phyloP scores from a whole-genome alignment of 2,113 vertebrate genomes.

The Elachura formosa region DNA sequence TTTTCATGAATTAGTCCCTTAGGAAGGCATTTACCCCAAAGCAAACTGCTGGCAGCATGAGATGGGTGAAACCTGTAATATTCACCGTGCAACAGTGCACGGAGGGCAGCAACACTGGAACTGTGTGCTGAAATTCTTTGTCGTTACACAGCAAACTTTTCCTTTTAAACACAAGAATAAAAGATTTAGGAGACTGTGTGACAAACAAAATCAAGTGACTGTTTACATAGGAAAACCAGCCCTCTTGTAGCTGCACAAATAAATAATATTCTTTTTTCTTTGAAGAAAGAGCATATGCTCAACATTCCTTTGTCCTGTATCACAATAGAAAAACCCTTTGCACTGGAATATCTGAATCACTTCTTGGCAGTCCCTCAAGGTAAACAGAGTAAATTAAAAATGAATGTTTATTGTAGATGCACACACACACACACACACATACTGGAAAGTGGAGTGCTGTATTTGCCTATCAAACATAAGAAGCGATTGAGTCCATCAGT shows the following conservation, averaged over 20 bases:
- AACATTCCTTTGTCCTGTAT: slow-evolving; percentile 77
- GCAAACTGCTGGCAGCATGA: slow-evolving; percentile 5
- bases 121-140: neutral
- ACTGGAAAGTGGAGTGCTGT: slow-evolving; percentile 28
- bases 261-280: slow-evolving; percentile 62
- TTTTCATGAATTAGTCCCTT: neutral
- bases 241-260: slow-evolving; percentile 68
- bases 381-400: slow-evolving; percentile 82
- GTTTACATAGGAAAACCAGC: slow-evolving; percentile 66
- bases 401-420: slow-evolving; percentile 70
- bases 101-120: neutral
- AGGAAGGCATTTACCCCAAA: slow-evolving; percentile 5
- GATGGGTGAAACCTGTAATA: slow-evolving; percentile 9
- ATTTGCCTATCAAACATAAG: slow-evolving; percentile 65
- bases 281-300: slow-evolving; percentile 67
- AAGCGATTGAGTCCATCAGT: slow-evolving; percentile 40
- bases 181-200: slow-evolving; percentile 52
- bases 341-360: slow-evolving; percentile 74
- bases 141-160: neutral
- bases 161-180: slow-evolving; percentile 39
- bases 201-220: slow-evolving; percentile 62
- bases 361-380: slow-evolving; percentile 78
- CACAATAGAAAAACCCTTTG: slow-evolving; percentile 72
- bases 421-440: slow-evolving; percentile 37
- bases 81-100: neutral